Base-by-base conservation (phyloP, 2,888 invertebrate species). In the Bellardia bayeri region DNA sequence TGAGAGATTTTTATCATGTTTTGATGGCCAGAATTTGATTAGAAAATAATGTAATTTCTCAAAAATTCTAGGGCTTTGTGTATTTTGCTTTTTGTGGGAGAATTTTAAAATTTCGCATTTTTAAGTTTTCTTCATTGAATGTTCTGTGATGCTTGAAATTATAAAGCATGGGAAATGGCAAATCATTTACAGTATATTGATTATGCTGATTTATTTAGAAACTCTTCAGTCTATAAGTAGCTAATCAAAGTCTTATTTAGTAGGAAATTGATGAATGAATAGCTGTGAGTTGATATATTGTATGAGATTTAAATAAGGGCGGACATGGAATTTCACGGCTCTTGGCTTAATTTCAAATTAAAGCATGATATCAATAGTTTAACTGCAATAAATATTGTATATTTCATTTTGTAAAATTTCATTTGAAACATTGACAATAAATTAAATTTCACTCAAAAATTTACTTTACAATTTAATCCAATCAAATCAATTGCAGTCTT, bases 1-100 rank as follows among this genome's bases (percentile, higher is more conserved):
- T 30, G 1, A 13, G 75, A 79, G 64, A 79, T 74, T 82, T 79
- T 69, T 40, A 75, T 79, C 79, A 79, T 42, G 79, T 64, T 82
- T 64, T 71, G 72, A 74, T 82, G 66, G 40, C 33, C 37, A 58
- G 45, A 56, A 74, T 40, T 74, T 66, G 68, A 68, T 68, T 58
- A 74, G 37, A 68, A 74, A 74, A 58, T 13, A 11, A 11, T 75
- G 49, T 61, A 75, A 82, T 75, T 82, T 82, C 75, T 82, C 66
- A 82, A 74, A 81, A 42, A 30, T 13, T 2, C n/a, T 71, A 40
- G 51, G 56, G 33, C 45, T 49, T 69, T 37, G n/a, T 11, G 14
- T 78, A 42, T 54, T 63, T 8, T 23, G 11, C 9, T 45, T 49
- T 8, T 63, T 33, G 2, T 68, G 69, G 40, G 42, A 61, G 37